These are phyloP conservation scores for Clarias laeviceps DNA, from an alignment of 2,797 vertebrate species.

Conservation along the genomic window DNA sequence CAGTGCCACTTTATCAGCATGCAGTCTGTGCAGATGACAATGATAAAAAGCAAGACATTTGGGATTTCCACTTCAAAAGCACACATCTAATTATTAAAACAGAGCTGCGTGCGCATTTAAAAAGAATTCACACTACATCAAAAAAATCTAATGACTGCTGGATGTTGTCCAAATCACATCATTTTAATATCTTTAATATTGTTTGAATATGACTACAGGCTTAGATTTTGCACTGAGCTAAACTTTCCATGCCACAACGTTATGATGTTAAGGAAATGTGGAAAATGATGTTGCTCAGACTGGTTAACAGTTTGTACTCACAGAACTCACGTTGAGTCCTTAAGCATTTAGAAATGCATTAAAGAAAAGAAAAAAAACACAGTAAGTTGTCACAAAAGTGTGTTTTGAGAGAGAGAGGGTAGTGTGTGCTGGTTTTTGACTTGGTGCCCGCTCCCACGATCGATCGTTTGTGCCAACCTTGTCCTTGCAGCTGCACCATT, in stretches of 20 bases:
- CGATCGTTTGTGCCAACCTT: constrained; percentile 48
- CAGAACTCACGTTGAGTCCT: background rate
- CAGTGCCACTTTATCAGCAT: background rate
- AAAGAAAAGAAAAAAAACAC: background rate
- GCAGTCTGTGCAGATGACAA: background rate
- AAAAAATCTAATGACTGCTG: background rate
- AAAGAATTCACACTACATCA: background rate
- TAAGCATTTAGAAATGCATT: background rate
- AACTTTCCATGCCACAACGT: background rate
- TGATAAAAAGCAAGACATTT: background rate
- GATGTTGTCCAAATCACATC: background rate
- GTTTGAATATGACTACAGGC: background rate
- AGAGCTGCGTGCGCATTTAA: background rate
- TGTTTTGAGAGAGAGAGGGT: constrained; percentile 5
- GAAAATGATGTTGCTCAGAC: too few species aligned
- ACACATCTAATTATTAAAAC: background rate
- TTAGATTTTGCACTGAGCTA: background rate
- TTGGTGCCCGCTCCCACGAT: constrained; percentile 45
- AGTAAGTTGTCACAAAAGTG: background rate
- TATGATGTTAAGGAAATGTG: background rate
- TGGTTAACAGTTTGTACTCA: background rate
- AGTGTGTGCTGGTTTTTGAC: constrained; percentile 36
- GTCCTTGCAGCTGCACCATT: constrained; percentile 64
- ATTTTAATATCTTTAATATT: background rate
- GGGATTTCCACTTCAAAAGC: background rate